phyloP scores from a whole-genome alignment of 2,797 vertebrate genomes.

The Tokudaia tokunoshimensis region DNA sequence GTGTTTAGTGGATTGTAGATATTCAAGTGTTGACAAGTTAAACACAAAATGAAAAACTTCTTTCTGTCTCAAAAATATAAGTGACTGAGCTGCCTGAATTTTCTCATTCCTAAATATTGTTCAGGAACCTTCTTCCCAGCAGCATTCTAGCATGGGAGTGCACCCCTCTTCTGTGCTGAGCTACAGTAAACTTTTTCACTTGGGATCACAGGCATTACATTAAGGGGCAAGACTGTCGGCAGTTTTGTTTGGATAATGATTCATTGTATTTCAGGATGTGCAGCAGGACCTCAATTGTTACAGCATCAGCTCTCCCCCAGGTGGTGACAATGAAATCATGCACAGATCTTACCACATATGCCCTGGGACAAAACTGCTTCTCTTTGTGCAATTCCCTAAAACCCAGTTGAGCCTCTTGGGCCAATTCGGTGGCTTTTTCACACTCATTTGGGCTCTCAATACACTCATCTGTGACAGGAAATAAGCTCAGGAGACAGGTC shows the following conservation, averaged over 20 bases:
- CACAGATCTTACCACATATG: neutral
- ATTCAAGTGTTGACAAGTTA: constrained; percentile 19
- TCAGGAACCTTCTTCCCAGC: neutral
- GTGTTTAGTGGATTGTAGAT: neutral
- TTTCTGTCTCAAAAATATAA: neutral
- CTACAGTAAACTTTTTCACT: neutral
- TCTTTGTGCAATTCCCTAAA: neutral
- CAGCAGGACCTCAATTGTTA: neutral
- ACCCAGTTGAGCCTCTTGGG: neutral
- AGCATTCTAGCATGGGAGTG: neutral
- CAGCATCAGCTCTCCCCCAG: neutral
- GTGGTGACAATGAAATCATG: neutral
- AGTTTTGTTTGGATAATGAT: neutral
- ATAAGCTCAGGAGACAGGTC: neutral
- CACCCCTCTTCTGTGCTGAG: neutral
- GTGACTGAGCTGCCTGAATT: constrained; percentile 2
- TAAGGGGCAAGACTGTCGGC: neutral
- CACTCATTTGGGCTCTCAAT: neutral
- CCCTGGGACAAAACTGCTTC: neutral
- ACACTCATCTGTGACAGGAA: neutral
- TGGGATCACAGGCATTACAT: neutral
- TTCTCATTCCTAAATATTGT: neutral
- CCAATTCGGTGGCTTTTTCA: neutral
- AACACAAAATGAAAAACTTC: neutral
- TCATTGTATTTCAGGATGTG: neutral